These are phyloP conservation scores for Adoxophyes honmai DNA, from an alignment of 1,140 invertebrate species.

Conservation along the genomic window DNA sequence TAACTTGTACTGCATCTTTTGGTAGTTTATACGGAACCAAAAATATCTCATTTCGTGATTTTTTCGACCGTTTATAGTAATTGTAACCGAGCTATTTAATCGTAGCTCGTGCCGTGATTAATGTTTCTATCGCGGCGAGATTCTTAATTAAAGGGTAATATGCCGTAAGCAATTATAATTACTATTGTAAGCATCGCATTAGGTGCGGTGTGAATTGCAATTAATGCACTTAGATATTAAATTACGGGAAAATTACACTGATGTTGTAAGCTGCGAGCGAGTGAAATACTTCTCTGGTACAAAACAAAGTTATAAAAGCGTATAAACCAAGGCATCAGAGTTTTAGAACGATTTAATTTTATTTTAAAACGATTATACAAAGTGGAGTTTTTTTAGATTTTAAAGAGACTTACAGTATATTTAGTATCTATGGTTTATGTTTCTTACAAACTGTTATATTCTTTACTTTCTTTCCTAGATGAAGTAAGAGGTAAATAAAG, in stretches of 20 bases:
- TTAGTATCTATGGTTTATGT: too few species aligned
- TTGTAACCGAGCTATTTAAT: constrained; percentile 30
- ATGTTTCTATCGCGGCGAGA: constrained; percentile 27
- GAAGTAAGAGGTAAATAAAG: too few species aligned
- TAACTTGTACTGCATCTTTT: background rate
- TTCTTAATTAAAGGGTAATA: constrained; percentile 36
- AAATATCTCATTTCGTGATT: constrained; percentile 16
- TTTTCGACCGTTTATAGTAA: constrained; percentile 26
- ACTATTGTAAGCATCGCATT: constrained; percentile 7
- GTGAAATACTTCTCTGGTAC: too few species aligned
- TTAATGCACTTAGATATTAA: constrained; percentile 12
- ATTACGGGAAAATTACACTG: background rate
- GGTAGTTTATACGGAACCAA: background rate
- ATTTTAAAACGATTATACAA: too few species aligned
- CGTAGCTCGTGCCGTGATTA: constrained; percentile 28
- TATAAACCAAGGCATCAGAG: too few species aligned
- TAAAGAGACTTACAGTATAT: too few species aligned
- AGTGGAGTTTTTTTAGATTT: too few species aligned
- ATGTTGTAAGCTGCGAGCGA: too few species aligned
- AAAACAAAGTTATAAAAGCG: too few species aligned
- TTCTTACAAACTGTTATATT: too few species aligned
- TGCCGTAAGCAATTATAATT: constrained; percentile 26
- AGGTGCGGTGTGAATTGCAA: constrained; percentile 12
- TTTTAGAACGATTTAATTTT: too few species aligned
- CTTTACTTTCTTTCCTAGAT: too few species aligned